Evolutionary conservation across 2,888 invertebrate species (phyloP).

Genomic region (Thereva unica): DNA sequence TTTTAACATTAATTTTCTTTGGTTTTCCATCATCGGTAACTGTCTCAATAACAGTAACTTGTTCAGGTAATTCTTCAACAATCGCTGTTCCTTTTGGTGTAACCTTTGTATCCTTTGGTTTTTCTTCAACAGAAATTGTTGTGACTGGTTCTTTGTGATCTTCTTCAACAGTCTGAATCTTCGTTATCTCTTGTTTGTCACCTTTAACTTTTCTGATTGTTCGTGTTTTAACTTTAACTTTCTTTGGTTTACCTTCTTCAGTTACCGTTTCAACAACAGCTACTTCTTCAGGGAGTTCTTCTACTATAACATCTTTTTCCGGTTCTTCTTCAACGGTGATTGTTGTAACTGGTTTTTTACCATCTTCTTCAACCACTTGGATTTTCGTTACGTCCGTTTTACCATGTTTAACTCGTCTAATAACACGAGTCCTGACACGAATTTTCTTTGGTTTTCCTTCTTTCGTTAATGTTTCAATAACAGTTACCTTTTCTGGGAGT

Average conservation of each 20-base stretch:
- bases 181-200: conserved; percentile 47
- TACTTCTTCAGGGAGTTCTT: conserved; percentile 28
- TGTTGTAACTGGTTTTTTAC: conserved; percentile 52
- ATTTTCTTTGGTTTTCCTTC: conserved; percentile 44
- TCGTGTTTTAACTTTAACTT: conserved; percentile 48
- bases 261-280: conserved; percentile 36
- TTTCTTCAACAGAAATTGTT: conserved; percentile 45
- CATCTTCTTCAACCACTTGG: conserved; percentile 55
- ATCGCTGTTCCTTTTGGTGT: background rate
- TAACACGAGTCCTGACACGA: conserved; percentile 30
- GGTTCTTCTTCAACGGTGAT: conserved; percentile 29
- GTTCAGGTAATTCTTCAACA: conserved; percentile 20
- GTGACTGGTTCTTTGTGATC: conserved; percentile 51
- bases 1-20: conserved; percentile 49
- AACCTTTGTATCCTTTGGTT: conserved; percentile 44
- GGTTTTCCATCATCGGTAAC: conserved; percentile 45
- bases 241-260: conserved; percentile 46
- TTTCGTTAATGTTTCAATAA: conserved; percentile 34
- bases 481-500: conserved; percentile 38
- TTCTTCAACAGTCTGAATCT: conserved; percentile 49
- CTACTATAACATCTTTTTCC: background rate
- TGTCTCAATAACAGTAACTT: conserved; percentile 37
- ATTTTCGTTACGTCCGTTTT: conserved; percentile 54
- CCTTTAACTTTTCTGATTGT: conserved; percentile 47
- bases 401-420: conserved; percentile 38